These are phyloP conservation scores for Malurus cyaneus DNA, from an alignment of 2,113 vertebrate species.

Conservation along the genomic window DNA sequence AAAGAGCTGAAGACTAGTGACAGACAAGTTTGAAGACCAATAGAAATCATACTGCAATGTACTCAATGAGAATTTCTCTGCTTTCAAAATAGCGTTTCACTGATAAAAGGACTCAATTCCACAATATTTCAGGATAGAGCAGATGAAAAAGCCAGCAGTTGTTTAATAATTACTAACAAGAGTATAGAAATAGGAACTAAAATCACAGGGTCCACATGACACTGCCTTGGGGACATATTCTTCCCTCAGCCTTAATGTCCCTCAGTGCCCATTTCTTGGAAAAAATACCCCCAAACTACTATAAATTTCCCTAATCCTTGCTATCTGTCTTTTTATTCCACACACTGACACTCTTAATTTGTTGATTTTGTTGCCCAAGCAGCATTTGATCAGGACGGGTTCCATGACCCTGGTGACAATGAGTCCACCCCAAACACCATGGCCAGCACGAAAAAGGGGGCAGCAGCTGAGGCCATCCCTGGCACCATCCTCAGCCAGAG, in stretches of 20 bases:
- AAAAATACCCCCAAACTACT: background rate
- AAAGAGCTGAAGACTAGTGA: background rate
- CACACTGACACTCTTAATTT: rapidly evolving
- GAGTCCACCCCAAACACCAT: rapidly evolving
- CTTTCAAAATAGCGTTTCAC: background rate
- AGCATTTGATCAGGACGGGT: background rate
- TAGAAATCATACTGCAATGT: background rate
- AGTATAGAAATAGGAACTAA: background rate
- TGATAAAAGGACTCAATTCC: background rate
- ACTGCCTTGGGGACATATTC: background rate
- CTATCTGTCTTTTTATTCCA: background rate
- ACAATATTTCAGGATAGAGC: background rate
- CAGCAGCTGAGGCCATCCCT: background rate
- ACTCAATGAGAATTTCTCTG: background rate
- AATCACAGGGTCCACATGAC: background rate
- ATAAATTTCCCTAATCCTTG: background rate
- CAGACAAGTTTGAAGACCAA: background rate
- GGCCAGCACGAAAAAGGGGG: rapidly evolving
- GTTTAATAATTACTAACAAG: background rate
- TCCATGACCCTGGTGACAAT: background rate
- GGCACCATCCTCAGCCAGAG: rapidly evolving
- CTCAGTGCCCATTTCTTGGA: background rate
- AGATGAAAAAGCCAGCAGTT: background rate
- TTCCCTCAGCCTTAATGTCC: rapidly evolving
- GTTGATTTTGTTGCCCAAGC: background rate